Base-by-base conservation (phyloP, 2,797 vertebrate genomes). In the Enteromius anoplus region DNA sequence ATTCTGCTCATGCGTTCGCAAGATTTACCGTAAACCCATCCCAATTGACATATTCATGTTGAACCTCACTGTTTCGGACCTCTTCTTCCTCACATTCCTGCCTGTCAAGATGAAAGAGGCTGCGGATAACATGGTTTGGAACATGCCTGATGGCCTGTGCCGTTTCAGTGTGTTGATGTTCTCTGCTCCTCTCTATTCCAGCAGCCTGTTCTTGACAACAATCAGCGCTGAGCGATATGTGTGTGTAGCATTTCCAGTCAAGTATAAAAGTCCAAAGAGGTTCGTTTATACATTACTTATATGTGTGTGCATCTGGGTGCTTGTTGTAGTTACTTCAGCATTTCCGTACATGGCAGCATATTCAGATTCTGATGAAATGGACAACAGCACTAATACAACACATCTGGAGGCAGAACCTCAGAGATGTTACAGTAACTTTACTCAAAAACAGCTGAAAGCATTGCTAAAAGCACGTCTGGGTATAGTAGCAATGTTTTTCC, bases 401-500 rank as follows among this genome's bases (percentile, higher is more conserved):
- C 5, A 21, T n/a, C 42, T 6, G 76, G 10, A 23, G 19, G 8
- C 1, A 3, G 15, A 9, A 40, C 71, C 45, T 73, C 9, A 32
- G 12, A n/a, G 0, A 2, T 97, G 96, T 88, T 96, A 96, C 84
- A 81, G 87, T 37, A 76, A 94, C 0, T 96, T 97, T 88, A 87
- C 62, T 0, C 0, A 71, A 0, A 80, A 86, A 0, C 95, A 96
- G 87, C 90, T 96, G 0, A 0, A 14, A 0, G 10, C 95, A 47
- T 77, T 97, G 4, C 85, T 96, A 23, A 93, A 90, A 0, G 66
- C 95, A n/a, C 92, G 95, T 40, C 87, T 96, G 15, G 94, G 95
- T 87, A 90, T 96, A 75, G 94, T 93, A n/a, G 64, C 95, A 0
- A 81, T 96, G 0, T 92, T 96, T 53, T 97, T 96, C 78, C 92